Evolutionary conservation across 2,888 invertebrate genomes (phyloP).

Genomic region (Caenorhabditis sp.): DNA sequence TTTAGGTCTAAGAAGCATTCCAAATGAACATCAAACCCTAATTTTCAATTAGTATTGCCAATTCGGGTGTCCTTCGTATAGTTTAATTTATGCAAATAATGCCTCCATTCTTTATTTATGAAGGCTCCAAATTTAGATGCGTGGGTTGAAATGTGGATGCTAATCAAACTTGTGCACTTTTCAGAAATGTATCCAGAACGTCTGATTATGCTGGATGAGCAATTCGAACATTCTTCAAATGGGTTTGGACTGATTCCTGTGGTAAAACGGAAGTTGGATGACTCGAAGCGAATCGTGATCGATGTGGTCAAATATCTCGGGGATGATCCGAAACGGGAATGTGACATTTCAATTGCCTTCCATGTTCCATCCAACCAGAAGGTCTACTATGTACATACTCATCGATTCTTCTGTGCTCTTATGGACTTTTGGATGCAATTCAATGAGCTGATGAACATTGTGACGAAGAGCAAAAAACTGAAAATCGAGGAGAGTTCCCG

Average conservation of each 20-base stretch:
- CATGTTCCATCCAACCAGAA: constrained; percentile 87
- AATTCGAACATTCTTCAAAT: constrained; percentile 29
- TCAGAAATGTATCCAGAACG: constrained; percentile 88
- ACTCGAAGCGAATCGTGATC: constrained; percentile 53
- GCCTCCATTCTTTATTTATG: background rate
- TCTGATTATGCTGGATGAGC: constrained; percentile 85
- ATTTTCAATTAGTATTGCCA: background rate
- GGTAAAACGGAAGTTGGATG: constrained; percentile 46
- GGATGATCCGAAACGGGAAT: constrained; percentile 85
- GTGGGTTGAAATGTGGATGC: constrained; percentile 22
- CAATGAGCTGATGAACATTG: constrained; percentile 90
- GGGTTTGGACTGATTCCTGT: constrained; percentile 17
- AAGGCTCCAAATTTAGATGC: background rate
- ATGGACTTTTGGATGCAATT: constrained; percentile 91
- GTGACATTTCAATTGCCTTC: constrained; percentile 89
- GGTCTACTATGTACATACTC: constrained; percentile 87
- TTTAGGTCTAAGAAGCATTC: background rate
- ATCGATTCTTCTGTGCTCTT: constrained; percentile 90
- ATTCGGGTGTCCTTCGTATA: background rate
- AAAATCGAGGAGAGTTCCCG: constrained; percentile 44
- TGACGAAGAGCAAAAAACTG: constrained; percentile 83
- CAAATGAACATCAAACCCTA: background rate
- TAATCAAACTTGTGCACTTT: constrained; percentile 17
- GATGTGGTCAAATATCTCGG: constrained; percentile 74
- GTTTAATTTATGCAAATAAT: constrained; percentile 38